Evolutionary conservation across 2,797 vertebrate genomes (phyloP).

Genomic region (Melanotaenia parkinsoni): DNA sequence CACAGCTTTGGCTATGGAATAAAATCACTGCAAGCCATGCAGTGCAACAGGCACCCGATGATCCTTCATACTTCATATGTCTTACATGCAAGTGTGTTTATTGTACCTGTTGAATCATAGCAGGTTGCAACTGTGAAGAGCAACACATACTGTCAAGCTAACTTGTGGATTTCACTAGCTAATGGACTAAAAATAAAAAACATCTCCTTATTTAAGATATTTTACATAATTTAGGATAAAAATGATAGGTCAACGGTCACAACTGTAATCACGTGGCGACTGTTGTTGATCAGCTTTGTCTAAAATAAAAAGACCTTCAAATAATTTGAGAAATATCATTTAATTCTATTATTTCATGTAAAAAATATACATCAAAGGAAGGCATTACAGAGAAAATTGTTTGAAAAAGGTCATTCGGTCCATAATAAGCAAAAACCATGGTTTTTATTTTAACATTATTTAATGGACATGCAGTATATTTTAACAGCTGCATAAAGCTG

Average conservation of each 20-base stretch:
- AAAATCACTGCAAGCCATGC: too few relatives aligned
- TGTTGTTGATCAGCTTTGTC: background rate
- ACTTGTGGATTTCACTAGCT: too few relatives aligned
- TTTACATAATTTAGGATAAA: too few relatives aligned
- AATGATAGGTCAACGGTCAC: background rate
- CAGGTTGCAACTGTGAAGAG: too few relatives aligned
- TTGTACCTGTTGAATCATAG: too few relatives aligned
- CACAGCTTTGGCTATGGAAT: too few relatives aligned
- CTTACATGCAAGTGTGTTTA: too few relatives aligned
- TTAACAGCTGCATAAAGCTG: background rate
- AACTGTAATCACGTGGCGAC: background rate
- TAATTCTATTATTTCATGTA: conserved; percentile 59
- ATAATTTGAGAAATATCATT: conserved; percentile 45
- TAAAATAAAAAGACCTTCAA: conserved; percentile 1
- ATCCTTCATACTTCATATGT: too few relatives aligned
- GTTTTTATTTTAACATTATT: conserved; percentile 7
- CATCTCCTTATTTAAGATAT: too few relatives aligned
- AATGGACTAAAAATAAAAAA: too few relatives aligned
- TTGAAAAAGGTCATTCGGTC: background rate
- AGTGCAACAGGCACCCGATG: too few relatives aligned
- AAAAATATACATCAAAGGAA: conserved; percentile 61
- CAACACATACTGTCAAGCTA: too few relatives aligned
- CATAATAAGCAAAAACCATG: background rate
- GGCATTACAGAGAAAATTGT: conserved; percentile 16
- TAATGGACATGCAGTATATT: background rate